Base-by-base conservation (phyloP, 1,140 invertebrate genomes). In the Apis dorsata region DNA sequence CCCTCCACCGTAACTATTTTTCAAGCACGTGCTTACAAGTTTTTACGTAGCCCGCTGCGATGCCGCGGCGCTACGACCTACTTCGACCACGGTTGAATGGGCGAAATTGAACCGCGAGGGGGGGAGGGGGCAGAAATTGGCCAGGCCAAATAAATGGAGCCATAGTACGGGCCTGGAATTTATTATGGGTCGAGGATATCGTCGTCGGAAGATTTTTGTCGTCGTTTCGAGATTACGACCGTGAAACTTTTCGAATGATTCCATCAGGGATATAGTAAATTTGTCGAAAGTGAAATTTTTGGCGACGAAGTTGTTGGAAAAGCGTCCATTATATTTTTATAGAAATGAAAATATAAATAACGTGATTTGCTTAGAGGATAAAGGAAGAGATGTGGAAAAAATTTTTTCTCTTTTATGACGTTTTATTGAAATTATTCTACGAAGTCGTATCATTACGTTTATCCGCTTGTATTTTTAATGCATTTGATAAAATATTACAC, bases 21-120 rank as follows among this genome's bases (percentile, higher is more conserved):
- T 28, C 79, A 49, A 68, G 21, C 71, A 51, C 62, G 71, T 59
- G 71, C 79, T 81, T 59, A 68, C 19, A 81, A 75, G 79, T 66
- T 81, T 75, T 75, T 63, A 80, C 49, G 65, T 44, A 60, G 13
- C 13, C 8, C 19, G 17, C 21, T 24, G 24, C 34, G 3, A 34
- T 34, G 49, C 2, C 34, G 34, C 34, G 34, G 5, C 62, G 19
- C 24, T 8, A 15, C 79, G 70, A 57, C 51, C 51, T 28, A 49
- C 17, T 55, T 44, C n/a, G 13, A 12, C n/a, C 19, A n/a, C 13
- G n/a, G 44, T 11, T 53, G 68, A 72, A 63, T 72, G 24, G 11
- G 19, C 70, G 51, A 55, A 65, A 17, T 28, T 19, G 74, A 65
- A 28, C 60, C 12, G 24, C 19, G n/a, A 24, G 44, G 7, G 13